phyloP scores from a whole-genome alignment of 2,797 vertebrate species.

The Cryptoblepharus egeriae region DNA sequence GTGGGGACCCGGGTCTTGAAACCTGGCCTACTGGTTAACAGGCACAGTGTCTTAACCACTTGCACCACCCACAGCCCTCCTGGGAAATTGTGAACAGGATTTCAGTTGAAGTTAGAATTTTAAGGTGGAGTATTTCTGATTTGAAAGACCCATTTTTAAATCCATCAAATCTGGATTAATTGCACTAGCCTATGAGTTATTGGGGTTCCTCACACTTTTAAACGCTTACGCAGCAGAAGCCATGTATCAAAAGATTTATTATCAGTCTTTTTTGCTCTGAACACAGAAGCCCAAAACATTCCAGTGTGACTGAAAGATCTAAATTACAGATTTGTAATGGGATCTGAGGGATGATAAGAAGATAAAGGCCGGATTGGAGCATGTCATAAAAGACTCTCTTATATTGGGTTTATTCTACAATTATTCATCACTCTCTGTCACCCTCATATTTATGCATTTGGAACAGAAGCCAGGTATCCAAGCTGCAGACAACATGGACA shows the following conservation, averaged over 20 bases:
- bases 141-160: accelerated
- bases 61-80: too few relatives aligned
- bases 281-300: conserved; percentile 49
- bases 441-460: conserved; percentile 13
- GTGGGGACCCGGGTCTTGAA: too few relatives aligned
- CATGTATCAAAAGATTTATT: background rate
- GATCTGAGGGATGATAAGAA: conserved; percentile 45
- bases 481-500: background rate
- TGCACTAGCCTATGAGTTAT: background rate
- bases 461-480: background rate
- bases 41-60: too few relatives aligned
- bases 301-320: conserved; percentile 55
- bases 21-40: too few relatives aligned
- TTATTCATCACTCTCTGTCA: conserved; percentile 39
- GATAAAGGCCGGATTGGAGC: accelerated
- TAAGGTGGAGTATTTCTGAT: background rate
- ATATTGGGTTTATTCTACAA: conserved; percentile 24
- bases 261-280: conserved; percentile 34
- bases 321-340: conserved; percentile 62
- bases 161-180: background rate
- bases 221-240: background rate
- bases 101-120: background rate
- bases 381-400: background rate
- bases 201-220: background rate
- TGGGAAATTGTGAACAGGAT: too few relatives aligned